Percentiles rank a stretch among this genome's conserved stretches.
Conservation (phyloP, 2,888 invertebrate species). For the Anticlea derivata region DNA sequence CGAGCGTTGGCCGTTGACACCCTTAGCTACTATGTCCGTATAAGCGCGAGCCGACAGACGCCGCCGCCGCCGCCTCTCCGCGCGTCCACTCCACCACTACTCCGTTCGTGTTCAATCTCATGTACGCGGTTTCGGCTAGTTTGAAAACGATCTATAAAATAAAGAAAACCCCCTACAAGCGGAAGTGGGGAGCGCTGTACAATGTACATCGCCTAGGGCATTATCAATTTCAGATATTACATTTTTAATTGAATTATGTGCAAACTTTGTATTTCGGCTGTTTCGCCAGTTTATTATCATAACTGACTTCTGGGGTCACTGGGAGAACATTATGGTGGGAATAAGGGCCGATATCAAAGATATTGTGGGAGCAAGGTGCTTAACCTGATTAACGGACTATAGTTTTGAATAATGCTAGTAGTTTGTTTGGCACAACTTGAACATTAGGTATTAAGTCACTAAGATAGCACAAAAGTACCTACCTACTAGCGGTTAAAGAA, state of each 20-base stretch:
- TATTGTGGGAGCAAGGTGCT: conserved; percentile 5
- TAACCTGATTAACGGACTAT: conserved; percentile 9
- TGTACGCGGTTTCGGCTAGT: no score
- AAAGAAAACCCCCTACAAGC: no score
- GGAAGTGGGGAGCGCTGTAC: neutral
- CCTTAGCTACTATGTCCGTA: no score
- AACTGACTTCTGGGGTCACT: conserved; percentile 10
- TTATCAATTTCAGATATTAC: conserved; percentile 32
- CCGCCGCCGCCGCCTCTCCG: no score
- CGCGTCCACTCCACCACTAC: no score
- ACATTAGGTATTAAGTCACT: no score
- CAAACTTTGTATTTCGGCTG: conserved; percentile 23
- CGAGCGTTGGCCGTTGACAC: no score
- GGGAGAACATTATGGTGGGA: neutral
- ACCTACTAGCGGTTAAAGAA: no score
- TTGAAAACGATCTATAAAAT: no score
- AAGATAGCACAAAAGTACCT: no score
- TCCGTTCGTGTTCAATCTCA: no score
- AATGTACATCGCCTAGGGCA: conserved; percentile 13
- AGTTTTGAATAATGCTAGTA: conserved; percentile 13
- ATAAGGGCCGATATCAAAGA: neutral
- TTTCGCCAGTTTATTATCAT: conserved; percentile 25
- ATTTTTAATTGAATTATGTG: conserved; percentile 36
- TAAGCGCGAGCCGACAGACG: no score
- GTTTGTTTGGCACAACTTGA: neutral